Percentiles rank a stretch among this genome's conserved stretches.
These are phyloP conservation scores for Oreonectes daqikongensis DNA, from an alignment of 2,797 vertebrate species.

Conservation along the genomic window DNA sequence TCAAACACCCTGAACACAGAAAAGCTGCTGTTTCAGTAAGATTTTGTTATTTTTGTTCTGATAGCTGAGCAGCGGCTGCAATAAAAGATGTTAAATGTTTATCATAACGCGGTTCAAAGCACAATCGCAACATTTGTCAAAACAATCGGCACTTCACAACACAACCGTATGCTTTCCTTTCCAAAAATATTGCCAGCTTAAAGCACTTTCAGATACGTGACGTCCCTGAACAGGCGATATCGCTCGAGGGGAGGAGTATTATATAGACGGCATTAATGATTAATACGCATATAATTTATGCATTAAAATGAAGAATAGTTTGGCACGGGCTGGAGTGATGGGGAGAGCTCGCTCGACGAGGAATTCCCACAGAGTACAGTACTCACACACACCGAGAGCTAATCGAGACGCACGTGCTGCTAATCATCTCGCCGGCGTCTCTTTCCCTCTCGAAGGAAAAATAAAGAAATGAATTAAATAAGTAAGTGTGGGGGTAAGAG, in stretches of 20 bases:
- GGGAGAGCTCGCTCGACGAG: constrained; percentile 20
- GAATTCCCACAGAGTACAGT: constrained; percentile 55
- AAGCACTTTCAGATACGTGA: not conserved
- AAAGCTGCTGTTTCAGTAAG: constrained; percentile 16
- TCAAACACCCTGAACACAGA: constrained; percentile 24
- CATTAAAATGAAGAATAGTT: constrained; percentile 38
- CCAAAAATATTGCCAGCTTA: not conserved
- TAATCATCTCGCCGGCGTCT: constrained; percentile 55
- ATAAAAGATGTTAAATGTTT: constrained; percentile 14
- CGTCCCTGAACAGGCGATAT: constrained; percentile 10
- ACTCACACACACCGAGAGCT: constrained; percentile 52
- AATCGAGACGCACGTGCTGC: constrained; percentile 50
- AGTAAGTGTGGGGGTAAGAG: constrained; percentile 37
- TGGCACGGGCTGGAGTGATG: constrained; percentile 12
- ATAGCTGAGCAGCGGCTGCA: not conserved
- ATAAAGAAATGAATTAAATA: constrained; percentile 47
- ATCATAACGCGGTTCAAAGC: not conserved
- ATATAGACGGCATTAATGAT: constrained; percentile 44
- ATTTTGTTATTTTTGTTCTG: not conserved
- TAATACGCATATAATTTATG: constrained; percentile 41
- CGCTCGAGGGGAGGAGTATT: constrained; percentile 19
- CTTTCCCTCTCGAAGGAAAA: constrained; percentile 21
- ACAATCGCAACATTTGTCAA: constrained; percentile 1
- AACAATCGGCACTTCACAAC: constrained; percentile 1
- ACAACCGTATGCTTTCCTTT: constrained; percentile 1